Base-by-base conservation (phyloP, 1,140 invertebrate species). In the Cydia amplana region DNA sequence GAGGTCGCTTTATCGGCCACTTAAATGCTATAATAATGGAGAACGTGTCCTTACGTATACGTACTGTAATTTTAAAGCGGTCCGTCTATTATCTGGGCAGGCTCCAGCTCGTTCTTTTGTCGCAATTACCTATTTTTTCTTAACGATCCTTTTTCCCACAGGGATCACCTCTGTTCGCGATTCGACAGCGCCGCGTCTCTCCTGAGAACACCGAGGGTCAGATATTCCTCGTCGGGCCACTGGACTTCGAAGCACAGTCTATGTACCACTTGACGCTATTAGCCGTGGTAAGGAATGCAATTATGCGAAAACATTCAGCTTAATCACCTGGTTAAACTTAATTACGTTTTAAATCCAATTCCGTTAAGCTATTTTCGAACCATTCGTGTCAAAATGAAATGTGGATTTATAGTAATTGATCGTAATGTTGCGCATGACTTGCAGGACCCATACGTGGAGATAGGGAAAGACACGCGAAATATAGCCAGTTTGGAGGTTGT, bases 201-300 rank as follows among this genome's bases (percentile, higher is more conserved):
- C 93, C 94, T 7, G 95, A 96, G 85, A 95, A 94, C 64, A 96
- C 96, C 25, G 95, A 96, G 87, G 96, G 96, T 51, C 95, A 96
- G 1, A 95, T 97, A 83, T 95, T 95, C 75, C 89, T 97, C 18
- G 93, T 95, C 36, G 95, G 95, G 23, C 94, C 95, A 78, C 90
- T 98, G 74, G 97, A 98, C 91, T 98, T 97, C 84, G 97, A 98
- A 84, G 96, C 94, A 32, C 96, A 96, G 90, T 96, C 96, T 67
- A 96, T 97, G 94, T 97, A 97, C 88, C 96, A 96, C 75, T 91
- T 98, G 77, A 96, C 95, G 3, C 94, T 98, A 80, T 95, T 97
- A 73, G 97, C 97, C 18, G 95, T 96, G 93, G 97, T 97, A 95
- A 94, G 95, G 93, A 77, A 72, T 55, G 63, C 32, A 28, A 67